Percentiles rank a stretch among this genome's conserved stretches.
Evolutionary conservation across 23 tunicate species (phyloP).

Genomic region (Ciona savignyi): DNA sequence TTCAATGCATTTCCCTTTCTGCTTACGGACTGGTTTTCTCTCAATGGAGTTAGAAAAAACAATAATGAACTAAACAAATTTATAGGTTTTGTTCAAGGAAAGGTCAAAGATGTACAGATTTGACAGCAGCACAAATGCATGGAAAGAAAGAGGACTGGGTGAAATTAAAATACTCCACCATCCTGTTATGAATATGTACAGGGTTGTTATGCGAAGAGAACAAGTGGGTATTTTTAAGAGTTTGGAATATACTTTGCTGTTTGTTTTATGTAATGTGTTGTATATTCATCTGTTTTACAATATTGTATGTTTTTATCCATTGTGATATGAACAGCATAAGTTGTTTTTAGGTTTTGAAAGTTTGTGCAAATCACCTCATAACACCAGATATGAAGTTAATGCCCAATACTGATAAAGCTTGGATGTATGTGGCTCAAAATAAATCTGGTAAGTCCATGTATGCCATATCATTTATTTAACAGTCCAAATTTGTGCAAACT

Average conservation of each 20-base stretch:
- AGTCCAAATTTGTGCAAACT: no score
- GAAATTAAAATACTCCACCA: conserved; percentile 54
- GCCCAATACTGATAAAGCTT: conserved; percentile 32
- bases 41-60: no score
- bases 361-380: conserved; percentile 88
- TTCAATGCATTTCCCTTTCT: no score
- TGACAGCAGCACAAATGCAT: conserved; percentile 35
- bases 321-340: no score
- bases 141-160: conserved; percentile 93
- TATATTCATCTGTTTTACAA: no score
- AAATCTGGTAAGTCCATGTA: conserved; percentile 48
- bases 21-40: no score
- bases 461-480: no score
- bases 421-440: conserved; percentile 66
- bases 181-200: conserved; percentile 34
- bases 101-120: conserved; percentile 55
- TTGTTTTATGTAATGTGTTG: no score
- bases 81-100: conserved; percentile 62
- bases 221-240: conserved; percentile 38
- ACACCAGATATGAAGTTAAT: conserved; percentile 27
- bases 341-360: conserved; percentile 54
- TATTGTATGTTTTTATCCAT: no score
- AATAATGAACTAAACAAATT: no score
- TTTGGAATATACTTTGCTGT: neutral
- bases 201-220: conserved; percentile 87